Evolutionary conservation across 2,113 vertebrate species (phyloP).

Genomic region (Paratilapia polleni): DNA sequence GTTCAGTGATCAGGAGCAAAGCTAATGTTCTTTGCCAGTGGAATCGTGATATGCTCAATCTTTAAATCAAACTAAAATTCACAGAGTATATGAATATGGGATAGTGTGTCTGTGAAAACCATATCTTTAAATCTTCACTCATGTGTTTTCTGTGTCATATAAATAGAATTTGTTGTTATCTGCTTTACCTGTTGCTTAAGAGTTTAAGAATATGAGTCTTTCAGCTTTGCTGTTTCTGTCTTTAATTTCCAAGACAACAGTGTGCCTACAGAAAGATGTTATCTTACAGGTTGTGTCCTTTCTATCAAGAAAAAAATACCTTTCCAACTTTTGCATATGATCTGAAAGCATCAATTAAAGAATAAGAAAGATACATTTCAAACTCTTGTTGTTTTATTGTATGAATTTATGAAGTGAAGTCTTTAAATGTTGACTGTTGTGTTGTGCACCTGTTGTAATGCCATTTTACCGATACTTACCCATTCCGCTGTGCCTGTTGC

Average conservation of each 20-base stretch:
- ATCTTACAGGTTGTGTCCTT: neutral
- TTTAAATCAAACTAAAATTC: neutral
- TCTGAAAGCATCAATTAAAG: neutral
- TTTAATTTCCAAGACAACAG: too few species aligned
- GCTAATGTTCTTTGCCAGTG: neutral
- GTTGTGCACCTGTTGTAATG: neutral
- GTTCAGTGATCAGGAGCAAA: neutral
- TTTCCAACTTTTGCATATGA: too few species aligned
- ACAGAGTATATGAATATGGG: neutral
- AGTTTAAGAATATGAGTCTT: neutral
- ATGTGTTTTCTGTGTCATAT: neutral
- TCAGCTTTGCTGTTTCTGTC: neutral
- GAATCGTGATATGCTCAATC: neutral
- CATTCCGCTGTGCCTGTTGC: constrained; percentile 86
- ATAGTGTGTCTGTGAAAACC: neutral
- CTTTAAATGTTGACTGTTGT: neutral
- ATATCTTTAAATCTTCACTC: neutral
- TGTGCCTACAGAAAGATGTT: neutral
- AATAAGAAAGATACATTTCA: neutral
- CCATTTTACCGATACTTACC: constrained; percentile 79
- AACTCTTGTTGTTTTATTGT: neutral
- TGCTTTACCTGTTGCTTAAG: neutral
- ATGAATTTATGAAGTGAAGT: neutral
- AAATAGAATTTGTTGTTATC: neutral
- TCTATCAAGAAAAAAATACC: too few species aligned